Percentiles rank a stretch among this genome's conserved stretches.
Evolutionary conservation across 2,113 vertebrate genomes (phyloP).

Genomic region (Melanocharis versteri): DNA sequence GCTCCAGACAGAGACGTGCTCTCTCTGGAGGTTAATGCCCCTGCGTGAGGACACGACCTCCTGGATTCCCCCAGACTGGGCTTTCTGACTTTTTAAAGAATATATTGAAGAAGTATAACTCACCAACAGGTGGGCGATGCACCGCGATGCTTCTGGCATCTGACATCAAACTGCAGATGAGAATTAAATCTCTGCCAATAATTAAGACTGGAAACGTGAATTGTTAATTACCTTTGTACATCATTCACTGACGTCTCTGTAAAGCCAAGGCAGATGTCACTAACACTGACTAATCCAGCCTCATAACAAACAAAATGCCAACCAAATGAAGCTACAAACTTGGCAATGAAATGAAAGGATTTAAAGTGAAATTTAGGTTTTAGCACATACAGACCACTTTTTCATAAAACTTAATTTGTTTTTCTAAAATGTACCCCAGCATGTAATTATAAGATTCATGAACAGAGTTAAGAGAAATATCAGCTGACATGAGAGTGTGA

Average conservation of each 20-base stretch:
- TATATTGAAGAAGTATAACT: not conserved
- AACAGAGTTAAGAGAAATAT: not conserved
- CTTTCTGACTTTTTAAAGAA: not conserved
- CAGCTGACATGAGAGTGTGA: not conserved
- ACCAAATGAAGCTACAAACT: not conserved
- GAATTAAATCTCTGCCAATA: not conserved
- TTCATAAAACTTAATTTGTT: not conserved
- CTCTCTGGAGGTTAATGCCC: not conserved
- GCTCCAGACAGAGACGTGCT: not conserved
- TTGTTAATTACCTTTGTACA: not conserved
- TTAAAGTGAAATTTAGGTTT: not conserved
- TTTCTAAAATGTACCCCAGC: not conserved
- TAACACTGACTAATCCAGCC: not conserved
- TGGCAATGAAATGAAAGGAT: not conserved
- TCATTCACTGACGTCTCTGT: not conserved
- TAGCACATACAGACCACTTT: not conserved
- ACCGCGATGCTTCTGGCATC: not conserved
- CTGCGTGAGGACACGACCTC: accelerated
- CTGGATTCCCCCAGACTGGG: accelerated
- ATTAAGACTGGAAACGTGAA: not conserved
- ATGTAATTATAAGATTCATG: not conserved
- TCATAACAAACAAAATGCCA: not conserved
- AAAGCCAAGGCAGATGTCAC: not conserved
- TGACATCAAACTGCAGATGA: not conserved
- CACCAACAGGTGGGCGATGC: not conserved